phyloP scores from a whole-genome alignment of 2,113 vertebrate species.

The Apus apus region DNA sequence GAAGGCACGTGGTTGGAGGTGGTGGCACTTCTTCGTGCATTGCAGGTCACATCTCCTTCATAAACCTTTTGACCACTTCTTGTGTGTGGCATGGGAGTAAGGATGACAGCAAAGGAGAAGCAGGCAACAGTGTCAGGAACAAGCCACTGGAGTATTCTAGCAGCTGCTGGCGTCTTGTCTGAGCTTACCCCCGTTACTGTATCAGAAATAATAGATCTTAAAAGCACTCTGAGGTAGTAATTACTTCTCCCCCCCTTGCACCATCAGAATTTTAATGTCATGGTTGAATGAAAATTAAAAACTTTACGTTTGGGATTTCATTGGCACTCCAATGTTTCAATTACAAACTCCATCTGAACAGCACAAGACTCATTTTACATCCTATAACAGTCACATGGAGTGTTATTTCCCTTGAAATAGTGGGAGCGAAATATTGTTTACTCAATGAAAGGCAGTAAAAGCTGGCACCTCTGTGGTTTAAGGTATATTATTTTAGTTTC shows the following conservation, averaged over 20 bases:
- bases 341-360: not conserved
- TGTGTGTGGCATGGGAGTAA: not conserved
- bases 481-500: slow-evolving; percentile 12
- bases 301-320: slow-evolving; percentile 49
- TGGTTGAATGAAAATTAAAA: slow-evolving; percentile 68
- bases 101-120: not conserved
- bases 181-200: not conserved
- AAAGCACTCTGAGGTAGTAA: not conserved
- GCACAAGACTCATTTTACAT: not conserved
- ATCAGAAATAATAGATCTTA: not conserved
- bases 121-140: rapidly evolving
- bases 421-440: not conserved
- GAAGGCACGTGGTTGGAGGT: not conserved
- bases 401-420: slow-evolving; percentile 45
- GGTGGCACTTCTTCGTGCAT: rapidly evolving
- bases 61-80: not conserved
- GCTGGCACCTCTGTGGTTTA: slow-evolving; percentile 41
- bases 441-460: slow-evolving; percentile 48
- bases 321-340: not conserved
- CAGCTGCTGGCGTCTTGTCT: not conserved
- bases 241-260: not conserved
- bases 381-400: not conserved
- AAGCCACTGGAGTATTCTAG: rapidly evolving
- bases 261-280: slow-evolving; percentile 61
- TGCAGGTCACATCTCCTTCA: not conserved